phyloP scores from a whole-genome alignment of 2,888 invertebrate species.

The Dryococelus australis region DNA sequence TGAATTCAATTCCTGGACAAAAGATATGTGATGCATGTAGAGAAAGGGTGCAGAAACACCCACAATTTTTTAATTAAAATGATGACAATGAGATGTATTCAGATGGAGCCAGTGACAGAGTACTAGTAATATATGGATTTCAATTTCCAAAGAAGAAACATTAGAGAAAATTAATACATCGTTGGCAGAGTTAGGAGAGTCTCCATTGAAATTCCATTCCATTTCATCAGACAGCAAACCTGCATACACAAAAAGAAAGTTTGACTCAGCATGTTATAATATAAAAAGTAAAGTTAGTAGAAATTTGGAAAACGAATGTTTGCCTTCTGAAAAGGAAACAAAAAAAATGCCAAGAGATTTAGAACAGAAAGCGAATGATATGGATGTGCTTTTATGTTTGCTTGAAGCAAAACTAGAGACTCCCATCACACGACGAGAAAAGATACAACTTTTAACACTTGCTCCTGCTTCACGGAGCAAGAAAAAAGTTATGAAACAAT shows the following conservation, averaged over 20 bases:
- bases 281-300: neutral
- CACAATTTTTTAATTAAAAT: too few relatives aligned
- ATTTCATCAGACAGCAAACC: slow-evolving; percentile 9
- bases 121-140: too few relatives aligned
- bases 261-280: neutral
- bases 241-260: neutral
- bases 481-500: neutral
- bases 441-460: neutral
- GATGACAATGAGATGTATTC: too few relatives aligned
- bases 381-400: slow-evolving; percentile 5
- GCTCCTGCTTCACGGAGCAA: neutral
- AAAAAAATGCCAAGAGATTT: neutral
- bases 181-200: slow-evolving; percentile 22
- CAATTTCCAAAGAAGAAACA: slow-evolving; percentile 18
- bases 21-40: too few relatives aligned
- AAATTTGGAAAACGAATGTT: too few relatives aligned
- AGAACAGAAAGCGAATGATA: neutral
- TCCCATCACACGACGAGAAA: neutral
- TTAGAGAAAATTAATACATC: slow-evolving; percentile 19
- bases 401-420: slow-evolving; percentile 3
- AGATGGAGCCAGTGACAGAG: too few relatives aligned
- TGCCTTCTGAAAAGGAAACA: neutral
- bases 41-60: too few relatives aligned
- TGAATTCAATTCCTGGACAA: too few relatives aligned
- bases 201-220: slow-evolving; percentile 17